phyloP scores from a whole-genome alignment of 2,113 vertebrate species.

The Jaculus jaculus region DNA sequence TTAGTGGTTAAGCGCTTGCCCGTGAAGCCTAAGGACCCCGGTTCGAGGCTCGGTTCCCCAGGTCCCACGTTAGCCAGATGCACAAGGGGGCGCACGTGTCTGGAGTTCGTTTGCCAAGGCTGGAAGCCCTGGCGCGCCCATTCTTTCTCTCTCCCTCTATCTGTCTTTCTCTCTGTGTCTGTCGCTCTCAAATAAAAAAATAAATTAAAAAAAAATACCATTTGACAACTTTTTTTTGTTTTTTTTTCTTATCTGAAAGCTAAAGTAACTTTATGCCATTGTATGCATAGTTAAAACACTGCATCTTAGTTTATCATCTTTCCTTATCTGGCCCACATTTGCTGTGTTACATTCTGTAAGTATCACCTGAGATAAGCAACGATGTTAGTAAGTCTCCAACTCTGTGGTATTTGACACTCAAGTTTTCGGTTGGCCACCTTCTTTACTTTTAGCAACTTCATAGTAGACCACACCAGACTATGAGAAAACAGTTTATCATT shows the following conservation, averaged over 20 bases:
- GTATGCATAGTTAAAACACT: conserved; percentile 36
- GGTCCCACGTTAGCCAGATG: too few relatives aligned
- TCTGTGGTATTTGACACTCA: conserved; percentile 57
- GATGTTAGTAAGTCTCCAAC: background rate
- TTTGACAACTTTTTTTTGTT: background rate
- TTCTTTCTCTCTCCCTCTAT: too few relatives aligned
- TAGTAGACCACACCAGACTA: conserved; percentile 78
- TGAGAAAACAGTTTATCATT: conserved; percentile 75
- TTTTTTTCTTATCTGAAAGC: conserved; percentile 42
- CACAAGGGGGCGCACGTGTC: too few relatives aligned
- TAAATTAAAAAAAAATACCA: too few relatives aligned
- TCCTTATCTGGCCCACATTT: conserved; percentile 32
- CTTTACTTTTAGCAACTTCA: conserved; percentile 59
- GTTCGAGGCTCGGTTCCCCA: too few relatives aligned
- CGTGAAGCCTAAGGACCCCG: too few relatives aligned
- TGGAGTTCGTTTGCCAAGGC: too few relatives aligned
- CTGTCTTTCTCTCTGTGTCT: too few relatives aligned
- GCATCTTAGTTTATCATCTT: conserved; percentile 58
- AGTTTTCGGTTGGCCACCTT: conserved; percentile 74
- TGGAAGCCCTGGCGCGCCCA: too few relatives aligned
- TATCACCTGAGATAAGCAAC: conserved; percentile 32
- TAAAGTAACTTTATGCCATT: conserved; percentile 50
- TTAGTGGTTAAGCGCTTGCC: too few relatives aligned
- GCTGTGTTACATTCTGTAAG: conserved; percentile 50
- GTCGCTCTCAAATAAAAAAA: too few relatives aligned